phyloP scores from a whole-genome alignment of 2,797 vertebrate genomes.

The Pipistrellus kuhlii region DNA sequence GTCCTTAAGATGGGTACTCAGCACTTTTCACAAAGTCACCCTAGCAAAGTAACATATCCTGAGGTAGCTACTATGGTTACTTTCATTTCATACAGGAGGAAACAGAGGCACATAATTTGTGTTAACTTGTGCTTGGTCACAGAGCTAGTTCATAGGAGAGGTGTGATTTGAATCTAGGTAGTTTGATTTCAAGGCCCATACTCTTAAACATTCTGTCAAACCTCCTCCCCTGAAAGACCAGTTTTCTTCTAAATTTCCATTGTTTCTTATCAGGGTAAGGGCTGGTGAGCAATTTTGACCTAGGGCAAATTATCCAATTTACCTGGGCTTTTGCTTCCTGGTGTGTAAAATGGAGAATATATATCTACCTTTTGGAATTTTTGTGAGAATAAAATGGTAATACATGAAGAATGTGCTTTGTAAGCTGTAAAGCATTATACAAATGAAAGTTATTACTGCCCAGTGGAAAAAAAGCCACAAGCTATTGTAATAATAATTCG shows the following conservation, averaged over 20 bases:
- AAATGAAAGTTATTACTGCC: slow-evolving; percentile 71
- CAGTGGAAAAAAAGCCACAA: slow-evolving; percentile 20
- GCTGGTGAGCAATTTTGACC: slow-evolving; percentile 35
- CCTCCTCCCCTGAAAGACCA: not conserved
- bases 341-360: slow-evolving; percentile 72
- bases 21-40: not conserved
- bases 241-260: not conserved
- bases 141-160: not conserved
- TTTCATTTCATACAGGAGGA: not conserved
- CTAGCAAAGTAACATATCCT: not conserved
- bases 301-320: slow-evolving; percentile 51
- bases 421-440: slow-evolving; percentile 64
- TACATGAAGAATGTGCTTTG: slow-evolving; percentile 66
- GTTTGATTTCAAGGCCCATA: not conserved
- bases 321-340: slow-evolving; percentile 37
- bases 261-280: not conserved
- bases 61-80: not conserved
- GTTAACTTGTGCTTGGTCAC: not conserved
- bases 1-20: not conserved
- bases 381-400: slow-evolving; percentile 53
- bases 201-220: not conserved
- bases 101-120: not conserved
- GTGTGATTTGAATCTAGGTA: not conserved
- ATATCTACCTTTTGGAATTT: slow-evolving; percentile 63
- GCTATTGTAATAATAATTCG: slow-evolving; percentile 71